phyloP scores from a whole-genome alignment of 2,797 vertebrate species.

The Coluber constrictor region DNA sequence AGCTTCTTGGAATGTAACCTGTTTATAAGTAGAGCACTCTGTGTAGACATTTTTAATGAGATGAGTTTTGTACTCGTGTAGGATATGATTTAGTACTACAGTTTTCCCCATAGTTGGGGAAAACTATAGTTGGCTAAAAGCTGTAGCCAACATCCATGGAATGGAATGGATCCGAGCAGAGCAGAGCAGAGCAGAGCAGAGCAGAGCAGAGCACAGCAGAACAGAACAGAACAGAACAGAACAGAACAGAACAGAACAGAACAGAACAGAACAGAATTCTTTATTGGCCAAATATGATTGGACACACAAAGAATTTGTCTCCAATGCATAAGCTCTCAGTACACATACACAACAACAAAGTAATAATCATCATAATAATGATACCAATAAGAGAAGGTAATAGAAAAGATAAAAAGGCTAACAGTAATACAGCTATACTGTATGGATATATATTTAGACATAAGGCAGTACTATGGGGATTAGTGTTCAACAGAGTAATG shows the following conservation, averaged over 20 bases:
- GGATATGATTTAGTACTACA: background rate
- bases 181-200: no score
- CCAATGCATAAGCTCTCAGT: background rate
- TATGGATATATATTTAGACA: background rate
- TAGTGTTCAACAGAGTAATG: background rate
- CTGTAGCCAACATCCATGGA: background rate
- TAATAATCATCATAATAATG: background rate
- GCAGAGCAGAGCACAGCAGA: background rate
- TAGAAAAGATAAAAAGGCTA: background rate
- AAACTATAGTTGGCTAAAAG: background rate
- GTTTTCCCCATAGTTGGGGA: background rate
- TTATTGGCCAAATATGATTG: background rate
- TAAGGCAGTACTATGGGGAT: background rate
- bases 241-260: background rate
- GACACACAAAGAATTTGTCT: background rate
- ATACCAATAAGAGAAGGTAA: background rate
- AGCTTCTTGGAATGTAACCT: background rate
- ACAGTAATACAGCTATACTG: background rate
- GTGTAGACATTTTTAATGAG: background rate
- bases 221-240: background rate
- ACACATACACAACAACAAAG: background rate
- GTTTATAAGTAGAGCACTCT: background rate
- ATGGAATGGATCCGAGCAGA: no score
- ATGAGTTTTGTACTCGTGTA: background rate
- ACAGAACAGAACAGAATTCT: background rate